Percentiles rank a stretch among this genome's conserved stretches.
phyloP scores from a whole-genome alignment of 2,797 vertebrate species.

The Pterois miles region DNA sequence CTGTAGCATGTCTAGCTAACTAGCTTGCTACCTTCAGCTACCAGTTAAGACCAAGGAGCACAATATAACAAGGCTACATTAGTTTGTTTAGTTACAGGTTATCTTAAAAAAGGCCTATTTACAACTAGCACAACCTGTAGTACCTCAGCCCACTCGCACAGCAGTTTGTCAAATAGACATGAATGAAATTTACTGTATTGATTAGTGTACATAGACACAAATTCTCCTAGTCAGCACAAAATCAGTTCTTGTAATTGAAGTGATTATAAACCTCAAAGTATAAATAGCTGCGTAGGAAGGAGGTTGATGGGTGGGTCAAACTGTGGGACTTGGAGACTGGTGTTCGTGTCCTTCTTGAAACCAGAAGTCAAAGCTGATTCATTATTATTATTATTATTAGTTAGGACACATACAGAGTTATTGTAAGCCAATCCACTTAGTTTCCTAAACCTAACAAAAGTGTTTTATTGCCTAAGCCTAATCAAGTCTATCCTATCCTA shows the following conservation, averaged over 20 bases:
- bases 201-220: neutral
- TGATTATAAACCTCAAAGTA: neutral
- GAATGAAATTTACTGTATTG: neutral
- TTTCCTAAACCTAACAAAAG: neutral
- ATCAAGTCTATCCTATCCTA: too few species aligned
- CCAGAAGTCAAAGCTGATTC: neutral
- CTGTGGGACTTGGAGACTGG: too few species aligned
- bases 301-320: too few species aligned
- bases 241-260: neutral
- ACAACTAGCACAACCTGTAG: neutral
- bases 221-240: neutral
- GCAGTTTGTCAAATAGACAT: too few species aligned
- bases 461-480: too few species aligned
- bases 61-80: neutral
- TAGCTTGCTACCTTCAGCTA: too few species aligned
- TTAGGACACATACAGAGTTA: neutral
- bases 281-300: too few species aligned
- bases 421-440: neutral
- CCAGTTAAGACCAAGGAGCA: neutral
- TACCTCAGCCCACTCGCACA: rapidly evolving
- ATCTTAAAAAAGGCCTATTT: neutral
- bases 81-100: neutral
- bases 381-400: too few species aligned
- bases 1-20: neutral
- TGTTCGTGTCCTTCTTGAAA: neutral